Evolutionary conservation across 2,113 vertebrate genomes (phyloP).

Genomic region (Cyprinodon tularosa): DNA sequence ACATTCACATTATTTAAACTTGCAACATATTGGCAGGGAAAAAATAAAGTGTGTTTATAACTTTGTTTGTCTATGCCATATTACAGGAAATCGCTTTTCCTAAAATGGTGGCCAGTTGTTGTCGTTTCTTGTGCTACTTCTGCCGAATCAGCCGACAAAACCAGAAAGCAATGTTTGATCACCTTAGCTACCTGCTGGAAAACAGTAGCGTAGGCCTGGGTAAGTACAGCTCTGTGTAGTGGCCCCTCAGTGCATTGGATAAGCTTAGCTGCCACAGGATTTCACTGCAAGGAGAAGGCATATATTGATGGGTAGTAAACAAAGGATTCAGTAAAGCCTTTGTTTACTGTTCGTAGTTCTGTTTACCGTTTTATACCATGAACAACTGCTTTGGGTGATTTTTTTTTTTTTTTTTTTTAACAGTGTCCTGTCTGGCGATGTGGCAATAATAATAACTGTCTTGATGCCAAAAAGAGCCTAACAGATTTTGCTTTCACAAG

Average conservation of each 20-base stretch:
- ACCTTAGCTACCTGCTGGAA: constrained; percentile 96
- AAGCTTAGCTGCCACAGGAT: background rate
- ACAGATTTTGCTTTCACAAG: no score
- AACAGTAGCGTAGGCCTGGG: constrained; percentile 97
- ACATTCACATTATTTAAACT: background rate
- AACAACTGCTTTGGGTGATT: no score
- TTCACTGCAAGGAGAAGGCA: background rate
- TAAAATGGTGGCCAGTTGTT: constrained; percentile 99
- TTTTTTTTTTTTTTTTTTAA: no score
- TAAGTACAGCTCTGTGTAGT: constrained; percentile 67
- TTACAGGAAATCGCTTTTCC: constrained; percentile 92
- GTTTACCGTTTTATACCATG: no score
- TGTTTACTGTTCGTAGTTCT: no score
- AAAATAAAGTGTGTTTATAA: background rate
- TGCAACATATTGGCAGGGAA: background rate
- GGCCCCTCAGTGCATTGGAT: background rate
- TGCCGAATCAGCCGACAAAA: constrained; percentile 98
- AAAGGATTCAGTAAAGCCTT: background rate
- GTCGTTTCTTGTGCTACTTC: constrained; percentile 98
- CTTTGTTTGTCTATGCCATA: constrained; percentile 19
- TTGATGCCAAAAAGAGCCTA: no score
- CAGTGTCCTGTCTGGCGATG: no score
- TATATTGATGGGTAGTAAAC: background rate
- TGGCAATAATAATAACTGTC: no score
- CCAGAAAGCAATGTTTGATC: constrained; percentile 99